Evolutionary conservation across 2,797 vertebrate species (phyloP).

Genomic region (Phalloptychus januarius): DNA sequence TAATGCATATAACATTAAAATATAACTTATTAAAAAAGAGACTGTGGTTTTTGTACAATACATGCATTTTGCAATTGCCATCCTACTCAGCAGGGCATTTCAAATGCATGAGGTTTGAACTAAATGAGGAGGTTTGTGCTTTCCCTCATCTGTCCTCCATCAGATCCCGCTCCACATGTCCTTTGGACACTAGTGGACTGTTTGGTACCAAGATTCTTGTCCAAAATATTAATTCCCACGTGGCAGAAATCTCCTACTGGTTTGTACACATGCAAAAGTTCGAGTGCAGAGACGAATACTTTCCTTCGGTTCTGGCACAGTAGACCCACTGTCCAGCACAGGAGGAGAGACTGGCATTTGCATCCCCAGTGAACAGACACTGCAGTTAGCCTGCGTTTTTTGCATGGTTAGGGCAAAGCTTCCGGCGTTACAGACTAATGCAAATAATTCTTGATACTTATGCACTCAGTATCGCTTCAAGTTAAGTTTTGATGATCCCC

Average conservation of each 20-base stretch:
- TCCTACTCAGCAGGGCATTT: neutral
- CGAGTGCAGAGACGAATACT: slow-evolving; percentile 46
- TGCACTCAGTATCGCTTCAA: neutral
- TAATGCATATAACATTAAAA: neutral
- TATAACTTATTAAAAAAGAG: neutral
- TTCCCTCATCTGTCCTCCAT: slow-evolving; percentile 54
- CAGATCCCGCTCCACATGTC: slow-evolving; percentile 37
- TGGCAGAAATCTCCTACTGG: slow-evolving; percentile 52
- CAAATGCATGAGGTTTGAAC: neutral
- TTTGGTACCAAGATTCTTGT: slow-evolving; percentile 66
- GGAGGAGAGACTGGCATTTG: slow-evolving; percentile 36
- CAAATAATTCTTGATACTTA: neutral
- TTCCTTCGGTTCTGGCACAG: slow-evolving; percentile 63
- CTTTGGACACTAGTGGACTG: slow-evolving; percentile 63
- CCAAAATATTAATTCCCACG: slow-evolving; percentile 65
- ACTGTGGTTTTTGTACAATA: neutral
- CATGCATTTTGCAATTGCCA: neutral
- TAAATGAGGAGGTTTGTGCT: slow-evolving; percentile 53
- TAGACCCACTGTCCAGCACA: slow-evolving; percentile 55
- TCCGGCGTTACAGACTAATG: slow-evolving; percentile 5
- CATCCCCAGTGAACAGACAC: slow-evolving; percentile 36
- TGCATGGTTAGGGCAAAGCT: slow-evolving; percentile 13
- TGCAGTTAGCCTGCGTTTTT: slow-evolving; percentile 12
- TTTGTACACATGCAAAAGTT: slow-evolving; percentile 67
- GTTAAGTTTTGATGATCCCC: neutral